These are phyloP conservation scores for Mesocricetus auratus DNA, from an alignment of 2,113 vertebrate species.

Conservation along the genomic window DNA sequence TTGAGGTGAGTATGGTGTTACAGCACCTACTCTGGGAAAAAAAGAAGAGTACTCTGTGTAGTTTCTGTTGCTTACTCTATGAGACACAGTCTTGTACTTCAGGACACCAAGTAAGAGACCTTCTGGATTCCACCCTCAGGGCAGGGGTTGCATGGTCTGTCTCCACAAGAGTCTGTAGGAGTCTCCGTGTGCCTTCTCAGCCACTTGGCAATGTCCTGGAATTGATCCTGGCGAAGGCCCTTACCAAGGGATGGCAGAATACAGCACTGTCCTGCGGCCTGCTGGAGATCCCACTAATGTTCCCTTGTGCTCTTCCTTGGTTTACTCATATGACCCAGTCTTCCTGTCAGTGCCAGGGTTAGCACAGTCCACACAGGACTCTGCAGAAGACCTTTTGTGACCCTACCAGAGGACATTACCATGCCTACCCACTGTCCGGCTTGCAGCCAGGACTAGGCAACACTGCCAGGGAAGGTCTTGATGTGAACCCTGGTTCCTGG, in stretches of 20 bases:
- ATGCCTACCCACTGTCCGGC: neutral
- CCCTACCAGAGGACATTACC: neutral
- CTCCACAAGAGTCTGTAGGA: neutral
- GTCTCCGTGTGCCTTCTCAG: neutral
- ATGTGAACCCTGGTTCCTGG: neutral
- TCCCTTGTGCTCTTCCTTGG: neutral
- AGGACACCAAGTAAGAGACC: neutral
- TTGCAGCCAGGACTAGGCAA: neutral
- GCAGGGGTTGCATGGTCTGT: neutral
- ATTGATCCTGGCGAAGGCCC: neutral
- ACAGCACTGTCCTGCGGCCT: neutral
- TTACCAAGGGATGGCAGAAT: neutral
- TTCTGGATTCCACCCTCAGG: neutral
- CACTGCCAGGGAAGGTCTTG: neutral
- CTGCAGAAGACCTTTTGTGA: neutral
- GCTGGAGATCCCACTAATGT: neutral
- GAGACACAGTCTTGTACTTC: neutral
- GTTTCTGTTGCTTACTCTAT: neutral
- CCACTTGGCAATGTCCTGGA: neutral
- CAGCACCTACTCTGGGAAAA: neutral
- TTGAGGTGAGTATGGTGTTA: neutral
- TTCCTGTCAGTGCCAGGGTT: neutral
- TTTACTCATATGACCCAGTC: neutral
- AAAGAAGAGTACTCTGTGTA: neutral
- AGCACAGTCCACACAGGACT: neutral